These are phyloP conservation scores for Megaptera novaeangliae DNA, from an alignment of 2,113 vertebrate species.

Conservation along the genomic window DNA sequence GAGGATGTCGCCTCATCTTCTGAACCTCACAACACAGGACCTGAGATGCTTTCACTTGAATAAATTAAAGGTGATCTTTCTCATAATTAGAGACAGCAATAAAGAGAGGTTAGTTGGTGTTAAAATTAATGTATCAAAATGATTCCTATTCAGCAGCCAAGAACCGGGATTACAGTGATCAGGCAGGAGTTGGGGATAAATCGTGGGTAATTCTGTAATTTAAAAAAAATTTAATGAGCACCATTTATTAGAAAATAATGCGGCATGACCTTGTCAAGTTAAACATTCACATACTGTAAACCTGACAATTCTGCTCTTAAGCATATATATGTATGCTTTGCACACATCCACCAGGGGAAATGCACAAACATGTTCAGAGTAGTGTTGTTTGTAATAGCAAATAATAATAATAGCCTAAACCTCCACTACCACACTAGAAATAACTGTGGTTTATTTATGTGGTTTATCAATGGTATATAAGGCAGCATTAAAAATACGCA, in stretches of 20 bases:
- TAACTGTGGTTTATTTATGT: neutral
- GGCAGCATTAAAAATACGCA: neutral
- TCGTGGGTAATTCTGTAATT: neutral
- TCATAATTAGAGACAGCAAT: conserved; percentile 15
- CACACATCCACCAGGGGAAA: neutral
- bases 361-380: neutral
- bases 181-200: neutral
- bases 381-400: neutral
- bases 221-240: neutral
- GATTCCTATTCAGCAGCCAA: conserved; percentile 5
- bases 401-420: neutral
- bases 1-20: neutral
- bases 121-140: conserved; percentile 25
- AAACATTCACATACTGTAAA: neutral
- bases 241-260: conserved; percentile 24
- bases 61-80: conserved; percentile 30
- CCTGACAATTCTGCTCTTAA: neutral
- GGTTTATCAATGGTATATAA: neutral
- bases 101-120: conserved; percentile 4
- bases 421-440: neutral
- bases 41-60: neutral
- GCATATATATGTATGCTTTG: neutral
- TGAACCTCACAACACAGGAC: neutral
- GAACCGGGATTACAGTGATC: neutral
- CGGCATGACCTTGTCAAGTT: neutral